Evolutionary conservation across 2,797 vertebrate genomes (phyloP).

Genomic region (Gadopsis bispinosus): DNA sequence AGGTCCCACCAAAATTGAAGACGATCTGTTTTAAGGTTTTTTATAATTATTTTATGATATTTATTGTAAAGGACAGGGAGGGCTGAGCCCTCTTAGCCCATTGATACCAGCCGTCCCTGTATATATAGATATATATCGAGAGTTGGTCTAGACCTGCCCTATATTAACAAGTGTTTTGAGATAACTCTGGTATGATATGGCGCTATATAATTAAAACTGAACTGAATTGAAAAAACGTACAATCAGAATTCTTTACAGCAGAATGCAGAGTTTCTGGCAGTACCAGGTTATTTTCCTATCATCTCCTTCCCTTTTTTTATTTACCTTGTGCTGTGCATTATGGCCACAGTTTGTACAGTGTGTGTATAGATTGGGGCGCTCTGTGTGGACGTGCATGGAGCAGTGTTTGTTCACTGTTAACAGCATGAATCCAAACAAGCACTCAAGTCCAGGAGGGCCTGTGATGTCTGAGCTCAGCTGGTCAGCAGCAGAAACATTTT

Average conservation of each 20-base stretch:
- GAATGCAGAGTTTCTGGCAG: slow-evolving; percentile 12
- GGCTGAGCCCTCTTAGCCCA: no score
- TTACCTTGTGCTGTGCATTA: slow-evolving; percentile 35
- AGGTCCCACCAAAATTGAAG: no score
- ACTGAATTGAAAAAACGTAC: no score
- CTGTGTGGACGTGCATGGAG: slow-evolving; percentile 31
- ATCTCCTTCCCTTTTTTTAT: slow-evolving; percentile 28
- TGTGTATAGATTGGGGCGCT: slow-evolving; percentile 33
- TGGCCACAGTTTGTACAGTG: slow-evolving; percentile 35
- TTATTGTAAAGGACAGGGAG: no score
- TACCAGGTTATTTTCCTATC: slow-evolving; percentile 10
- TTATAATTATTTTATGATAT: no score
- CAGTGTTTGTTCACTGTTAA: slow-evolving; percentile 42
- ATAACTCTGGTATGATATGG: no score
- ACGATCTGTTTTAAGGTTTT: no score
- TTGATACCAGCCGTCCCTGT: no score
- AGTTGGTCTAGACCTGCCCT: no score
- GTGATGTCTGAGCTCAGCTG: slow-evolving; percentile 18
- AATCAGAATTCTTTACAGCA: slow-evolving; percentile 8
- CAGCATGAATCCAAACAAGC: slow-evolving; percentile 27
- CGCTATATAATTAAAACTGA: no score
- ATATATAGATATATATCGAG: no score
- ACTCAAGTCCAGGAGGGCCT: slow-evolving; percentile 18
- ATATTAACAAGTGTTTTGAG: no score
- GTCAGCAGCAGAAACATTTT: slow-evolving; percentile 8